Evolutionary conservation across 2,113 vertebrate genomes (phyloP).

Genomic region (Apteryx owenii): DNA sequence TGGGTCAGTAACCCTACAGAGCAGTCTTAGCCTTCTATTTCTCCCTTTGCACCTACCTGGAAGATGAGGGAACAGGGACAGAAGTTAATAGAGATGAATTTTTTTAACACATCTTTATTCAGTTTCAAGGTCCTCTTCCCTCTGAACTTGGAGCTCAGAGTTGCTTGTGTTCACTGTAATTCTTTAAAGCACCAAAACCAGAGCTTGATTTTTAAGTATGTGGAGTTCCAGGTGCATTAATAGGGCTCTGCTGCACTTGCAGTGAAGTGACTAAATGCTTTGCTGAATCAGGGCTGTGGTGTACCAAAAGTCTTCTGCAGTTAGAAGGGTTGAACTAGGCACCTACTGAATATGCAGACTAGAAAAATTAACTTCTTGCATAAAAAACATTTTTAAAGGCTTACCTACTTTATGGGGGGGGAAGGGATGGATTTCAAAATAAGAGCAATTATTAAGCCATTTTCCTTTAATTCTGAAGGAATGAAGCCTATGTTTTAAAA

Average conservation of each 20-base stretch:
- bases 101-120: neutral
- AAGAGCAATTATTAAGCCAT: neutral
- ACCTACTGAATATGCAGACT: neutral
- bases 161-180: neutral
- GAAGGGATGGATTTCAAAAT: neutral
- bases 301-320: neutral
- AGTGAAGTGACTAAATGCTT: neutral
- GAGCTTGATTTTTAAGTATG: neutral
- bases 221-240: neutral
- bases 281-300: neutral
- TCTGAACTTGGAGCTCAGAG: neutral
- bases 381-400: neutral
- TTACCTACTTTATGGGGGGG: neutral
- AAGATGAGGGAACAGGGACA: neutral
- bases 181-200: neutral
- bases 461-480: neutral
- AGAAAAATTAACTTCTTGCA: neutral
- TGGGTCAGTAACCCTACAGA: neutral
- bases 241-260: neutral
- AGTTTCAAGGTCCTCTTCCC: neutral
- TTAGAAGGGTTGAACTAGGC: neutral
- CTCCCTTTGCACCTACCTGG: neutral
- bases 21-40: neutral
- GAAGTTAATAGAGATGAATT: neutral
- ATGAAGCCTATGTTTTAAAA: neutral